A percentile compares a stretch with the other conserved stretches of the same genome.
Evolutionary conservation across 2,113 vertebrate genomes (phyloP).

Genomic region (Cyprinodon tularosa): DNA sequence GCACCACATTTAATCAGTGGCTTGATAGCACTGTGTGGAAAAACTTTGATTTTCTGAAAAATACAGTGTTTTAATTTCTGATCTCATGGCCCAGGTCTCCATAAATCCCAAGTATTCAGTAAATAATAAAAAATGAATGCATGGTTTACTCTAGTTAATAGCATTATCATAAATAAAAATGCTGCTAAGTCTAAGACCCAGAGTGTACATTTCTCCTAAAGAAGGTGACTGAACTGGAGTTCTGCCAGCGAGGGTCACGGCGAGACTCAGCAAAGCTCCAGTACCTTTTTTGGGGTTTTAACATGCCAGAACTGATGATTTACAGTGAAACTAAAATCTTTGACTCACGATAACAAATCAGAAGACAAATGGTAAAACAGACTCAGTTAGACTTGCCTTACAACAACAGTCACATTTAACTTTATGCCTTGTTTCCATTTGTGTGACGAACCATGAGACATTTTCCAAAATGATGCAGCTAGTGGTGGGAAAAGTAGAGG

Average conservation of each 20-base stretch:
- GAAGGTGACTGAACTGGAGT: conserved; percentile 29
- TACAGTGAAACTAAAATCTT: conserved; percentile 9
- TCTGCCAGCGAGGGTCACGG: background rate
- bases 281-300: conserved; percentile 45
- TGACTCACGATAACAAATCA: conserved; percentile 2
- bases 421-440: conserved; percentile 14
- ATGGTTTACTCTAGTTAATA: too few species aligned
- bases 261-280: conserved; percentile 50
- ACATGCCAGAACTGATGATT: background rate
- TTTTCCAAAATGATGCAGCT: background rate
- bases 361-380: background rate
- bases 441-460: background rate
- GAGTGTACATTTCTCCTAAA: conserved; percentile 16
- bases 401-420: background rate
- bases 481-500: conserved; percentile 27
- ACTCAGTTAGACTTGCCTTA: conserved; percentile 2
- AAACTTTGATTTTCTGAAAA: too few species aligned
- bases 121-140: too few species aligned
- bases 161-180: background rate
- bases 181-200: background rate
- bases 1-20: too few species aligned
- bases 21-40: too few species aligned
- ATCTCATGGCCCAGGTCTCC: too few species aligned
- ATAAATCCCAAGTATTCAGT: too few species aligned
- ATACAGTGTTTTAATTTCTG: too few species aligned